Conservation (phyloP, 2,888 invertebrate genomes). For the Thyatira batis region DNA sequence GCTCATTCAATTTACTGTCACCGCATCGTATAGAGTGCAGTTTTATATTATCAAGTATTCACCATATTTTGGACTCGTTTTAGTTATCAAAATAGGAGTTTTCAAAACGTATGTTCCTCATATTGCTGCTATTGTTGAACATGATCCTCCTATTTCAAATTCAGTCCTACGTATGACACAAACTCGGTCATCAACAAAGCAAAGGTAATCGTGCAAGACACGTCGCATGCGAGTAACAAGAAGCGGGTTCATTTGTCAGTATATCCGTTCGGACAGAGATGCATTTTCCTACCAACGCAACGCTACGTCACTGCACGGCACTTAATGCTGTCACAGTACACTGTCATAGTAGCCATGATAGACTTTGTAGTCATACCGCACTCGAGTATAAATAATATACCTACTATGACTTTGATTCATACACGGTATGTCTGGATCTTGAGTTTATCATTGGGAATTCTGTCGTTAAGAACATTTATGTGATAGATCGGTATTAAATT, state of each 20-base stretch:
- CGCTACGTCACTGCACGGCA: neutral
- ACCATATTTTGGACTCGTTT: neutral
- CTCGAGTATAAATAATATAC: neutral
- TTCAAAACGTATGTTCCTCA: neutral
- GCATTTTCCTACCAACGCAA: neutral
- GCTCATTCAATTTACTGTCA: conserved; percentile 77
- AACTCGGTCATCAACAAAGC: neutral
- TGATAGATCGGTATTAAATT: neutral
- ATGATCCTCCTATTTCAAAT: neutral
- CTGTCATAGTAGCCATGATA: neutral
- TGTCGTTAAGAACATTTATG: neutral
- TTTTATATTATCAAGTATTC: conserved; percentile 34
- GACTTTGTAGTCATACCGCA: neutral
- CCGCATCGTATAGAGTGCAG: conserved; percentile 36
- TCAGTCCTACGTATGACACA: neutral
- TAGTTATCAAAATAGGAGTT: neutral
- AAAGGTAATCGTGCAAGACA: neutral
- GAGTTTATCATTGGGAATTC: neutral
- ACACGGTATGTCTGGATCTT: neutral
- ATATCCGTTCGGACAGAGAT: neutral
- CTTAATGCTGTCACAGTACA: neutral
- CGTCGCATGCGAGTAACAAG: conserved; percentile 23
- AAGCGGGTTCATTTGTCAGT: conserved; percentile 25
- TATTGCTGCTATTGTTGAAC: no score
- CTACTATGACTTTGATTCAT: neutral